Evolutionary conservation across 2,113 vertebrate species (phyloP).

Genomic region (Peromyscus leucopus): DNA sequence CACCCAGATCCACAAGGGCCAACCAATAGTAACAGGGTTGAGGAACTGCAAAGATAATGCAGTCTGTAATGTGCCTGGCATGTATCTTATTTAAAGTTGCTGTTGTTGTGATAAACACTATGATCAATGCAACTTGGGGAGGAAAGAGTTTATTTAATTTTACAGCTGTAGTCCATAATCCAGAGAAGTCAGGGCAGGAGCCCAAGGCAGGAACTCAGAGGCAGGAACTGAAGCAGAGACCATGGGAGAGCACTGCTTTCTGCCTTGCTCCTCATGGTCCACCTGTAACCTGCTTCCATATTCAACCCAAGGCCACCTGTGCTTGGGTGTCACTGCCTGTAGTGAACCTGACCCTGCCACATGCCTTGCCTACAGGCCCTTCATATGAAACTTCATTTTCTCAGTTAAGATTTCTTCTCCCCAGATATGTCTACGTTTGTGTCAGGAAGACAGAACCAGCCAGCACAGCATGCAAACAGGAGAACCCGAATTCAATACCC

Average conservation of each 20-base stretch:
- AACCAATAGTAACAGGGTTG: neutral
- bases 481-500: neutral
- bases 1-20: neutral
- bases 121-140: neutral
- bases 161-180: too few relatives aligned
- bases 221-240: neutral
- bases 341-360: neutral
- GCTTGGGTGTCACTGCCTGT: neutral
- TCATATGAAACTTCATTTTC: neutral
- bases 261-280: accelerated
- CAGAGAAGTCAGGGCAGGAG: neutral
- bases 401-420: neutral
- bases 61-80: too few relatives aligned
- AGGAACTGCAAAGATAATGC: too few relatives aligned
- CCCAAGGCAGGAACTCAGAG: neutral
- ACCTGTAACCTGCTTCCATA: neutral
- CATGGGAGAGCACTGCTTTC: neutral
- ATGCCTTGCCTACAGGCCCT: neutral
- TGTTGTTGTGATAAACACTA: neutral
- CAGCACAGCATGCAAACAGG: neutral
- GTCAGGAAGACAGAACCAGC: neutral
- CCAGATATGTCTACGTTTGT: neutral
- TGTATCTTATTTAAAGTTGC: neutral
- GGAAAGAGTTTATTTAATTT: neutral
- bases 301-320: neutral